A percentile compares a stretch with the other conserved stretches of the same genome.
phyloP scores from a whole-genome alignment of 2,888 invertebrate species.

The Macrosiphum euphorbiae region DNA sequence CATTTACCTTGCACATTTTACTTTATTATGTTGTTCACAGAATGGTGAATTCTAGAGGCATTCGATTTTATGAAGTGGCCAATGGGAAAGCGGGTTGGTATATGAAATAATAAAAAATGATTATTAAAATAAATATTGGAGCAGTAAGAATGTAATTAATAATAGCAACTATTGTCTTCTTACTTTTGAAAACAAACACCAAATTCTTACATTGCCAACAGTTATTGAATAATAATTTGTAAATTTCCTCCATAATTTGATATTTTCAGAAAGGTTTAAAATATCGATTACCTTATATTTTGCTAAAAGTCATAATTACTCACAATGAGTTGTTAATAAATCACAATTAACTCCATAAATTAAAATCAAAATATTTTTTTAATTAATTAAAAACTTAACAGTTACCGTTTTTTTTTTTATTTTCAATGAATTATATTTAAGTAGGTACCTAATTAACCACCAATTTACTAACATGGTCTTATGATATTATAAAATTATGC shows the following conservation, averaged over 20 bases:
- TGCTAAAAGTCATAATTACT: neutral
- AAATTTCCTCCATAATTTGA: neutral
- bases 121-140: neutral
- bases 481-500: neutral
- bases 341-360: neutral
- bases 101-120: neutral
- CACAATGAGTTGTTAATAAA: neutral
- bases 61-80: neutral
- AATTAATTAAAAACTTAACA: neutral
- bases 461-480: neutral
- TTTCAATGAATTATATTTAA: neutral
- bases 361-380: neutral
- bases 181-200: neutral
- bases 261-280: neutral
- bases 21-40: conserved; percentile 3
- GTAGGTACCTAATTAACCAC: neutral
- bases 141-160: neutral
- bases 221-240: neutral
- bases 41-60: neutral
- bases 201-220: neutral
- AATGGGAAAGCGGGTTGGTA: neutral
- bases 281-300: neutral
- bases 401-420: neutral
- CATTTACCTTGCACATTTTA: conserved; percentile 13
- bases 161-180: neutral